Base-by-base conservation (phyloP, 92 coral and sea anemone species). In the Zoanthus sansibaricus region DNA sequence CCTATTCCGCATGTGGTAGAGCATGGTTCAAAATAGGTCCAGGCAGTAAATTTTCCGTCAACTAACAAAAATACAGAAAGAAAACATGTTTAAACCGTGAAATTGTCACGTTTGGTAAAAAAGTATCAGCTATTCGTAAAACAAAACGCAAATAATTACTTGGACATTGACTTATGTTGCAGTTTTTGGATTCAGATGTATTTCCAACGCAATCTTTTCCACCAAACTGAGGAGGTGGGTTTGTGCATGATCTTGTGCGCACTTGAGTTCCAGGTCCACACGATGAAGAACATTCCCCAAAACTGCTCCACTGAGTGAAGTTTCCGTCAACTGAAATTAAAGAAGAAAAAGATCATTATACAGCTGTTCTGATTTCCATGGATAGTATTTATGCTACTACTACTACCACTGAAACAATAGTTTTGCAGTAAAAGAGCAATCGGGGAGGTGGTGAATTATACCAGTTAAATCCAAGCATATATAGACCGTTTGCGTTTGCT, bases 171-270 rank as follows among this genome's bases (percentile, higher is more conserved):
- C 18, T 61, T 10, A 33, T 10, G 47, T 52, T 79, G 64, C 90
- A 87, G 7, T 55, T 72, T 55, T 33, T 70, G 4, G 46, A 14
- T 18, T 87, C 61, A 0, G 17, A 20, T 14, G 18, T 58, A 11
- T 51, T 44, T n/a, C 86, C 90, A 6, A 15, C 61, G 25, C 90
- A 87, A 30, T 6, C 56, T 10, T 55, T 69, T 2, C 42, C 71
- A 31, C 90, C 86, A 31, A 77, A 76, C 54, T 61, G 86, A 37
- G 90, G 90, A 18, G 82, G 86, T 3, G 90, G 90, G 52, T 79
- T 78, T 17, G 45, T 87, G 16, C 90, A 87, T 7, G 10, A 33
- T 72, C 90, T 61, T n/a, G 31, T 55, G 15, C 90, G 90, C 20
- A 16, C 48, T 13, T 51, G 80, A 79, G 30, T 68, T 33, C 90